Conservation (phyloP, 2,797 vertebrate genomes). For the Corythornis leucogaster region DNA sequence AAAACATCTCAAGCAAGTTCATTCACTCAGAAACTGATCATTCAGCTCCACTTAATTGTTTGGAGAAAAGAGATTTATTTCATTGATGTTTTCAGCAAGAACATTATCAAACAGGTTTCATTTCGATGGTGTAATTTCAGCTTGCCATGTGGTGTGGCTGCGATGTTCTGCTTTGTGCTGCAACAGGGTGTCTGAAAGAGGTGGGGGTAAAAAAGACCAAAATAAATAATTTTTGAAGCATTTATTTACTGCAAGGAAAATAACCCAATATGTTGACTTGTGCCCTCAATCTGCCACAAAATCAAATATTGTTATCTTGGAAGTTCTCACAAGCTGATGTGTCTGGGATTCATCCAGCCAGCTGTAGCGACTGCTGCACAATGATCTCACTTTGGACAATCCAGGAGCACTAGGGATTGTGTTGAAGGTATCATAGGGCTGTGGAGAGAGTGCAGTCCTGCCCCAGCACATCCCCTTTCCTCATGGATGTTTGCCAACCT, state of each 20-base stretch:
- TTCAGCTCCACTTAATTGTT: not conserved
- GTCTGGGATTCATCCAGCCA: not conserved
- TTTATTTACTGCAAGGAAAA: conserved; percentile 37
- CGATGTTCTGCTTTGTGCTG: not conserved
- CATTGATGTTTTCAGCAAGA: conserved; percentile 5
- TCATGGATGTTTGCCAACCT: not conserved
- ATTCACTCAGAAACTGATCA: not conserved
- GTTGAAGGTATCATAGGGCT: not conserved
- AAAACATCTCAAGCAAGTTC: not conserved
- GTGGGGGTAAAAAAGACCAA: not conserved
- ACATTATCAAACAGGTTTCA: conserved; percentile 12
- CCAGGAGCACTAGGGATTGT: not conserved
- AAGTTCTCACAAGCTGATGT: not conserved
- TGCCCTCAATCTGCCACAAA: not conserved
- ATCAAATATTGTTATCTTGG: not conserved
- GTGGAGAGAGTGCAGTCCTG: not conserved
- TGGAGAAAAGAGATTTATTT: not conserved
- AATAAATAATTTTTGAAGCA: not conserved
- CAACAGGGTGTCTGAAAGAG: not conserved
- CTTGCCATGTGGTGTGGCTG: not conserved
- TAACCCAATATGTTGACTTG: not conserved
- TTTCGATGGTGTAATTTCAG: not conserved
- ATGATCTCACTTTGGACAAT: not conserved
- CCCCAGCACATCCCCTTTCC: not conserved
- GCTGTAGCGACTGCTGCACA: not conserved